phyloP scores from a whole-genome alignment of 2,797 vertebrate genomes.

The Pagetopsis macropterus region DNA sequence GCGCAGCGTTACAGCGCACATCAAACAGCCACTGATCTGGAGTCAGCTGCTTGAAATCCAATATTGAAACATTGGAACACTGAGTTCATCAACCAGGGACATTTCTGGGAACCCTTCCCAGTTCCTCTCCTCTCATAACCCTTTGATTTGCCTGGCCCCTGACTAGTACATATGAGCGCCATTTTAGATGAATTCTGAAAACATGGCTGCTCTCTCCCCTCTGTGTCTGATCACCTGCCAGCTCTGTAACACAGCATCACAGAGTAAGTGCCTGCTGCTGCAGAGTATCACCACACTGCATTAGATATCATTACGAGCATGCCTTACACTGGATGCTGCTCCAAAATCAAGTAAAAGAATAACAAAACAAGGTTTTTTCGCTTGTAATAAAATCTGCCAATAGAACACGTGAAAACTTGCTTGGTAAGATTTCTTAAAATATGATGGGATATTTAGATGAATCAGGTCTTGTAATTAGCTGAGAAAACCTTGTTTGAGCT shows the following conservation, averaged over 20 bases:
- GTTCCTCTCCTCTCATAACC: conserved; percentile 50
- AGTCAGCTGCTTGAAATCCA: conserved; percentile 69
- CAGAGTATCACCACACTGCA: conserved; percentile 31
- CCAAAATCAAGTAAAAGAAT: too few relatives aligned
- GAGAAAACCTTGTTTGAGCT: too few relatives aligned
- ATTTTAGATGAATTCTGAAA: conserved; percentile 64
- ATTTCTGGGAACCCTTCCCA: conserved; percentile 73
- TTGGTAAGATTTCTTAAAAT: too few relatives aligned
- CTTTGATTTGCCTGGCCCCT: conserved; percentile 66
- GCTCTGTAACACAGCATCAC: conserved; percentile 40
- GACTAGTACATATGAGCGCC: conserved; percentile 58
- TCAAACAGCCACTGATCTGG: conserved; percentile 62
- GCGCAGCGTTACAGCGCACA: conserved; percentile 23
- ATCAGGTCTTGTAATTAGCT: too few relatives aligned
- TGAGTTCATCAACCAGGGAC: conserved; percentile 66
- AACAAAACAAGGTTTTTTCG: too few relatives aligned
- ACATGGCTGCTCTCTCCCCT: conserved; percentile 54
- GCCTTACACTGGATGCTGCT: background rate
- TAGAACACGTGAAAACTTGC: too few relatives aligned
- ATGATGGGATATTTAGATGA: too few relatives aligned
- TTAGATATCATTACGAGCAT: conserved; percentile 41
- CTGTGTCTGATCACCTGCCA: conserved; percentile 67
- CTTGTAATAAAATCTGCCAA: too few relatives aligned
- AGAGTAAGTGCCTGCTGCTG: conserved; percentile 46
- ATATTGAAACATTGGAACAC: conserved; percentile 62